Evolutionary conservation across 1,140 invertebrate genomes (phyloP), one percentile per base, ranked within the genome.

Genomic region (Dreissena polymorpha): DNA sequence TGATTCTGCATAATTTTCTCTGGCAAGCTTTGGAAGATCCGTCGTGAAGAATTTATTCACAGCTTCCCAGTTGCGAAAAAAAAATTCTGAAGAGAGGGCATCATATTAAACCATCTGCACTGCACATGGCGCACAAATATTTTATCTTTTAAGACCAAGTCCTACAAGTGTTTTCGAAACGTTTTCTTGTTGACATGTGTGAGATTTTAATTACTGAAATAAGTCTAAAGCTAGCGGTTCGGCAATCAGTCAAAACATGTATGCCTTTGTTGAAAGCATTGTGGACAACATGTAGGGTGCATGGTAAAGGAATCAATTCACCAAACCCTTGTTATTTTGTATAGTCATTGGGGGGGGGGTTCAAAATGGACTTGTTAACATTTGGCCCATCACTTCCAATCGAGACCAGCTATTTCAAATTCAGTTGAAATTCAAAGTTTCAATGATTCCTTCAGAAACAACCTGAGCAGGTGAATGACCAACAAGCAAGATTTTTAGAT

Each of bases 301-400:
- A 78, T 50, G 76, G 76, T 68, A 55, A 78, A n/a, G 29, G 18
- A n/a, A 27, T 16, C 29, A 78, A 64, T 55, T 39, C 76, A 13
- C 16, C n/a, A 2, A 78, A 16, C 12, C 65, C 76, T 16, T n/a
- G 13, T 16, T 39, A 3, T 50, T 69, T 69, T 21, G n/a, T 68
- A 49, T 68, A 39, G 13, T 69, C 49, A 78, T 78, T 25, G n/a
- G n/a, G 27, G 50, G 0, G 1, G 2, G n/a, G n/a, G 51, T 69
- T 78, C 49, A 7, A 69, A 23, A 69, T 78, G 18, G 64, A 16
- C 65, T 78, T 78, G 65, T 78, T 78, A 13, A 78, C 76, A 69
- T 78, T 78, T 2, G 39, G 65, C 10, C 63, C 64, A 69, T 78
- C 65, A 78, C 74, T 57, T 23, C 72, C 72, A 13, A 74, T 21